A percentile compares a stretch with the other conserved stretches of the same genome.
Conservation (phyloP, 2,888 invertebrate genomes). For the Drosophila setosimentum region DNA sequence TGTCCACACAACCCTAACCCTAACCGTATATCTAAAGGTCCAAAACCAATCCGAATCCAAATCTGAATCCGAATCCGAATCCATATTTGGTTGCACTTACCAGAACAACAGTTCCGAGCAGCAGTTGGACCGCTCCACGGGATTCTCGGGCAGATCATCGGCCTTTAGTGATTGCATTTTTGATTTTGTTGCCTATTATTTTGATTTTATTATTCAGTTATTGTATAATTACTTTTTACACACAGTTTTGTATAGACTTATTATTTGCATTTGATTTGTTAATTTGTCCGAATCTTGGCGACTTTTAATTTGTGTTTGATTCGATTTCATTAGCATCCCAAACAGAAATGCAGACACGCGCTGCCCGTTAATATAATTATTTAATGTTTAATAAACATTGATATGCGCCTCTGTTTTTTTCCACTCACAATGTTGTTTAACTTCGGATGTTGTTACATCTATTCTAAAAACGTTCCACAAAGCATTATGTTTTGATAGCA, state of each 20-base stretch:
- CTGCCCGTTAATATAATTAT: constrained; percentile 71
- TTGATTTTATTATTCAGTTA: not conserved
- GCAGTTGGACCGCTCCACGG: constrained; percentile 87
- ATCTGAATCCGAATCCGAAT: not conserved
- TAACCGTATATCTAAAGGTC: not conserved
- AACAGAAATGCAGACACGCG: constrained; percentile 55
- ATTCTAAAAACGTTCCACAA: constrained; percentile 28
- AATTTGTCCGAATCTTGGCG: constrained; percentile 18
- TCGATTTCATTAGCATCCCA: constrained; percentile 58
- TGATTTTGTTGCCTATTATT: constrained; percentile 17
- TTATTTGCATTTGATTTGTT: constrained; percentile 8
- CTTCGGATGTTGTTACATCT: not conserved
- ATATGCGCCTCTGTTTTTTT: constrained; percentile 28
- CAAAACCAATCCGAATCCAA: not conserved
- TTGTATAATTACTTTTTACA: constrained; percentile 1
- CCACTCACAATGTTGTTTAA: constrained; percentile 36
- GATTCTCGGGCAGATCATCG: constrained; percentile 84
- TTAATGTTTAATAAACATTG: constrained; percentile 46
- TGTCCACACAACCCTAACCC: not conserved
- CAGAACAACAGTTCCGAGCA: constrained; percentile 89
- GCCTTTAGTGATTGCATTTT: constrained; percentile 84
- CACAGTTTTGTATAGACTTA: constrained; percentile 4
- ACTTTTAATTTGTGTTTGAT: constrained; percentile 20
- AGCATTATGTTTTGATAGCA: constrained; percentile 24
- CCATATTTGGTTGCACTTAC: constrained; percentile 70